These are phyloP conservation scores for Phyllostomus hastatus DNA, from an alignment of 2,113 vertebrate genomes.

Conservation along the genomic window DNA sequence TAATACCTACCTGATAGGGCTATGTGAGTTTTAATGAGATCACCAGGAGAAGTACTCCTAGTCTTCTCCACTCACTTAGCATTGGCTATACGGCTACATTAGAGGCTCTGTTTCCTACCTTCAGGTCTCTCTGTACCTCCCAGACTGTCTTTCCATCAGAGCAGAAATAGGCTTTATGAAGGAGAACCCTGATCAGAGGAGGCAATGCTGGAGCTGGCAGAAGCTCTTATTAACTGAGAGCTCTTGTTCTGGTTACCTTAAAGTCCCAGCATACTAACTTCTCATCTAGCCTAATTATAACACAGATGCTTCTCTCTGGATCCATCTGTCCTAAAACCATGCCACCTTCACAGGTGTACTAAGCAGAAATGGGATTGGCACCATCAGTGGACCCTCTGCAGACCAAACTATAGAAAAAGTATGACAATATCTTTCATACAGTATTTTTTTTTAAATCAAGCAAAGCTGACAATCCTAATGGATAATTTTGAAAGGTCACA, in stretches of 20 bases:
- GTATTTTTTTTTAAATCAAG: background rate
- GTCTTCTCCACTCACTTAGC: background rate
- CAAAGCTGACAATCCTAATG: background rate
- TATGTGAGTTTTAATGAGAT: background rate
- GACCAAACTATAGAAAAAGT: background rate
- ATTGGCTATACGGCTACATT: background rate
- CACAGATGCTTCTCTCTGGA: background rate
- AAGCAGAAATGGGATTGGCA: background rate
- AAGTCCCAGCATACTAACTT: background rate
- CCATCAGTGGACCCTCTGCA: background rate
- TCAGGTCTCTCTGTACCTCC: background rate
- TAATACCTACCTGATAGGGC: background rate
- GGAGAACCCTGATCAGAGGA: background rate
- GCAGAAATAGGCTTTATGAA: background rate
- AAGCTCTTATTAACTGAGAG: background rate
- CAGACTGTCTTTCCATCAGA: background rate
- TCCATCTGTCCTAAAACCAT: background rate
- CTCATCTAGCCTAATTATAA: background rate
- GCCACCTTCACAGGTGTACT: background rate
- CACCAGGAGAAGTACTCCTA: background rate
- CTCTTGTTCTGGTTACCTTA: background rate
- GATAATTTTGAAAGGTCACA: background rate
- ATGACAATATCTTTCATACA: background rate
- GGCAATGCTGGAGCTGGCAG: background rate
- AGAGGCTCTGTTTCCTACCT: background rate